Conservation (phyloP, 2,797 vertebrate genomes). For the Hypotaenidia philippensis region DNA sequence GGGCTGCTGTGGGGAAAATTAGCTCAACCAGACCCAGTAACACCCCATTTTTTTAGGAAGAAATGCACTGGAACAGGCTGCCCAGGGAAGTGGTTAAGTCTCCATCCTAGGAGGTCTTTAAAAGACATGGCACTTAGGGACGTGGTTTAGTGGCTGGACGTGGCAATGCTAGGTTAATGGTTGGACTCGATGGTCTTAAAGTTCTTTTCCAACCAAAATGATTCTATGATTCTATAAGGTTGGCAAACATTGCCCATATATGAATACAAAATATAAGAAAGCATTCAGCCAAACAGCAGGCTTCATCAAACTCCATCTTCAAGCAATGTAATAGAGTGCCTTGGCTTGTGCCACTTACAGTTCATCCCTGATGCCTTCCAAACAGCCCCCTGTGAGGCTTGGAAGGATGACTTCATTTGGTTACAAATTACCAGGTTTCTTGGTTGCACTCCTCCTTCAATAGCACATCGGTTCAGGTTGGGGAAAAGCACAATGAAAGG, state of each 20-base stretch:
- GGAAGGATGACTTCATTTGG: background rate
- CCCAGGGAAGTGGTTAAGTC: no score
- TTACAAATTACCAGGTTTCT: background rate
- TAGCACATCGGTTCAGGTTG: background rate
- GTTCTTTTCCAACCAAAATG: no score
- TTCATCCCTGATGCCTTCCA: background rate
- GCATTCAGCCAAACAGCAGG: background rate
- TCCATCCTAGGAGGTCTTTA: no score
- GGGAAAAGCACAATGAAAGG: background rate
- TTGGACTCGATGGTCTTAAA: no score
- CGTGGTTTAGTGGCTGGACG: no score
- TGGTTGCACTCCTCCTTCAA: background rate
- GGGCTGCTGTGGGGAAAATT: no score
- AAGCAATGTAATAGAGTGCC: background rate
- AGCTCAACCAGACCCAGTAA: no score
- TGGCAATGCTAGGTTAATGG: no score
- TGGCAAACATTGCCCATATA: background rate
- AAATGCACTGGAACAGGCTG: no score
- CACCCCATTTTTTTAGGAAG: background rate
- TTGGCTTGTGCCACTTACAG: background rate
- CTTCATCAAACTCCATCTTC: background rate
- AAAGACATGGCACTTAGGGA: no score
- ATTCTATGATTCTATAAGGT: background rate
- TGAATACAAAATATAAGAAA: conserved; percentile 27
- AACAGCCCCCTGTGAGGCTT: background rate